These are phyloP conservation scores for Whitmania pigra DNA, from an alignment of 1,140 invertebrate species.

Conservation along the genomic window DNA sequence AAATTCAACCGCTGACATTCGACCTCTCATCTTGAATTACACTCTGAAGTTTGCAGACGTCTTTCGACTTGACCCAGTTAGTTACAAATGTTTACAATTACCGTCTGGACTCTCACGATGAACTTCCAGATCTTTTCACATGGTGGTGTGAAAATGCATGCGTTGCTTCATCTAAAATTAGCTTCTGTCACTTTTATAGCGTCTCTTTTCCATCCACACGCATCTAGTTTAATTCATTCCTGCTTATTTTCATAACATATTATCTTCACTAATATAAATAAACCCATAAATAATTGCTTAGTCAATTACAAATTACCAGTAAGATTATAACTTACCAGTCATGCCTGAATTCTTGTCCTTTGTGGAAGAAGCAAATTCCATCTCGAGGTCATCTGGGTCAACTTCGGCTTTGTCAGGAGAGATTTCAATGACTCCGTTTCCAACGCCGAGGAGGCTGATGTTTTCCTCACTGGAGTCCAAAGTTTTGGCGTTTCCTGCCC, in stretches of 20 bases:
- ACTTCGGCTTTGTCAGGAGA: constrained; percentile 73
- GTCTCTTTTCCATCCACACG: constrained; percentile 57
- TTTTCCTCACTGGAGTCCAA: constrained; percentile 14
- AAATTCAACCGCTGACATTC: no score
- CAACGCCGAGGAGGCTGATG: constrained; percentile 31
- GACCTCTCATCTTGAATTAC: no score
- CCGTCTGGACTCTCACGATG: no score
- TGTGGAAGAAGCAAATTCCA: constrained; percentile 52
- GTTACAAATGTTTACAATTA: no score
- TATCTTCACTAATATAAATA: constrained; percentile 30
- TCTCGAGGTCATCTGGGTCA: constrained; percentile 62
- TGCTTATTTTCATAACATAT: no score
- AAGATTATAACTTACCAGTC: constrained; percentile 33
- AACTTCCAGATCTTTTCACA: no score
- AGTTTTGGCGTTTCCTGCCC: not conserved
- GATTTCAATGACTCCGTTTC: constrained; percentile 58
- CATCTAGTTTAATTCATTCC: no score
- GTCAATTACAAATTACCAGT: constrained; percentile 34
- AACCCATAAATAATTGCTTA: not conserved
- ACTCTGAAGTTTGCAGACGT: no score
- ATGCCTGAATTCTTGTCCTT: constrained; percentile 29
- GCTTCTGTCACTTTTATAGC: constrained; percentile 21
- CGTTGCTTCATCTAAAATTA: constrained; percentile 27
- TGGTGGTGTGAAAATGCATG: not conserved
- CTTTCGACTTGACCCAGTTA: no score